Conservation (phyloP, 1,140 invertebrate species). For the Sarcophaga peregrina region DNA sequence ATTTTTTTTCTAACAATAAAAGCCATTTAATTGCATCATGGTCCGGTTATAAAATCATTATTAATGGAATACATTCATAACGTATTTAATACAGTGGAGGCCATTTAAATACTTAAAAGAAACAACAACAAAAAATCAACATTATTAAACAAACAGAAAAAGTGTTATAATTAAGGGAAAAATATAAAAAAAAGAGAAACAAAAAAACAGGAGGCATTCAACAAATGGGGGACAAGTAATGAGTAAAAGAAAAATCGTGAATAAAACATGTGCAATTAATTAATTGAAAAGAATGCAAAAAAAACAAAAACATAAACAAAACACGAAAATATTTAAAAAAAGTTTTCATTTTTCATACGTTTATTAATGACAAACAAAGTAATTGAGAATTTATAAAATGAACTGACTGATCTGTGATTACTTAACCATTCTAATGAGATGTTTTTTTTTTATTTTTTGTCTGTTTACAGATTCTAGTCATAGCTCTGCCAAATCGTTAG, state of each 20-base stretch:
- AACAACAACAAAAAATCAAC: neutral
- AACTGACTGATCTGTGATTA: too few relatives aligned
- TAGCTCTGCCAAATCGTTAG: conserved; percentile 52
- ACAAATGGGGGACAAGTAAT: neutral
- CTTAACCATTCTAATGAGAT: too few relatives aligned
- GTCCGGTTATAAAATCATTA: conserved; percentile 35
- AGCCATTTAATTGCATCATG: neutral
- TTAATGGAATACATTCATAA: conserved; percentile 34
- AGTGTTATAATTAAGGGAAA: neutral
- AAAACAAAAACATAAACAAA: conserved; percentile 19
- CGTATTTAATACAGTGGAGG: neutral
- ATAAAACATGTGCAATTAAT: conserved; percentile 40
- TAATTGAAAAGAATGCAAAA: neutral
- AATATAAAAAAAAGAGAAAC: neutral
- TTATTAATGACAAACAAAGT: conserved; percentile 5
- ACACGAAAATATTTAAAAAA: neutral
- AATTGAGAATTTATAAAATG: neutral
- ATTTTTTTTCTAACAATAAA: neutral
- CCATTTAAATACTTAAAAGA: conserved; percentile 21
- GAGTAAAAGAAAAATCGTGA: conserved; percentile 24
- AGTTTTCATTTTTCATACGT: neutral
- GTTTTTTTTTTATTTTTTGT: neutral
- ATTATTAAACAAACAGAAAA: neutral
- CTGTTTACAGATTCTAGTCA: conserved; percentile 30
- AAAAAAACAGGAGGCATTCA: neutral